Evolutionary conservation across 2,797 vertebrate genomes (phyloP), one percentile per base, ranked within the genome.

Genomic region (Steatocranus sp.): DNA sequence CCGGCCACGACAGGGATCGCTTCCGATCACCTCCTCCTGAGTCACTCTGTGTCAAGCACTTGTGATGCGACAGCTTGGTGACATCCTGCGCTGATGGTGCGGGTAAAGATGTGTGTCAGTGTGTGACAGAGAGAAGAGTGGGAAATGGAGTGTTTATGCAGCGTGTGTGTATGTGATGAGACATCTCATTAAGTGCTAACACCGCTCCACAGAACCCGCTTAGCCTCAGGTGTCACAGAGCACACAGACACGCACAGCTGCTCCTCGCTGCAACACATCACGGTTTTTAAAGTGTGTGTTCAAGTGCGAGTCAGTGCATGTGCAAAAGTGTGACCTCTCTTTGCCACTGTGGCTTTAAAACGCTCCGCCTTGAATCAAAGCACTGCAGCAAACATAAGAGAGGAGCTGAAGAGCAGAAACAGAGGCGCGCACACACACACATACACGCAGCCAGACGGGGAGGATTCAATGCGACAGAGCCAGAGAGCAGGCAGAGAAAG

Each of bases 381-480:
- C 89, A 73, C 89, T 86, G 92, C 89, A 88, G 89, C 88, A 87
- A 86, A 90, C 77, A 82, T 17, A 53, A 83, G 83, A 88, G 83
- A 66, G 83, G 87, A 79, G 81, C 89, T 88, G 84, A 87, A 66
- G 78, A 89, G 87, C 80, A 86, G 80, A 84, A 82, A 86, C 83
- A 75, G 61, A 91, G 32, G 56, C 23, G 4, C 3, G 5, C 49
- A 11, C 56, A 14, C 34, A 20, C 58, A 4, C 36, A 17, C 9
- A 17, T 61, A 43, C 51, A 50, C 36, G 14, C 53, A 87, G 77
- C 20, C 76, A 82, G 76, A 86, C 79, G 3, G 81, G 46, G 87
- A 92, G 88, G 78, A 90, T 88, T 92, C 90, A 83, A 66, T 90
- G 88, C 87, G 88, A 92, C 90, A 90, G 80, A 68, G 83, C 23